Conservation (phyloP, 2,888 invertebrate species). For the Pachydiplax longipennis region DNA sequence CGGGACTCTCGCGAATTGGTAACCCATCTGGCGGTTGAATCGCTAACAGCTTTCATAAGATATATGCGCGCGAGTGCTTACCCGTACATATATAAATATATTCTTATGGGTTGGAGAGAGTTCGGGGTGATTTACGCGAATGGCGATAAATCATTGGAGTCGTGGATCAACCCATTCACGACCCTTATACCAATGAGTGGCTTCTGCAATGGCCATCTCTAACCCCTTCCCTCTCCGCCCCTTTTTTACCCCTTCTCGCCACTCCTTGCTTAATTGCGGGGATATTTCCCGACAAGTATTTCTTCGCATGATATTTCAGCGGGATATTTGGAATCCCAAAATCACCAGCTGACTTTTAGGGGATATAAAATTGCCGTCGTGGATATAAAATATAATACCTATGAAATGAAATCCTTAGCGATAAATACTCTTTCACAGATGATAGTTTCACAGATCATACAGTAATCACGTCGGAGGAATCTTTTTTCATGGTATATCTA, state of each 20-base stretch:
- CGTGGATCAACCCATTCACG: conserved; percentile 36
- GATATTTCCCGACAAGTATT: not conserved
- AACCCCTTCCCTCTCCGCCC: not conserved
- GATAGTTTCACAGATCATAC: no score
- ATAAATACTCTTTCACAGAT: no score
- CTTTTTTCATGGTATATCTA: no score
- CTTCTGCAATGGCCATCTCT: conserved; percentile 3
- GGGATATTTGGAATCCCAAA: no score
- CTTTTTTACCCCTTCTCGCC: not conserved
- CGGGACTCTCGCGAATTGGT: not conserved
- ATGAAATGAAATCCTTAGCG: no score
- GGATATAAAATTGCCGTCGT: no score
- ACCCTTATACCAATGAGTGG: conserved; percentile 38
- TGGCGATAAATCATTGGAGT: conserved; percentile 8
- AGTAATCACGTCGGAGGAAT: no score
- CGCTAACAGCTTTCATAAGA: conserved; percentile 6
- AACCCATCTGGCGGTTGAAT: conserved; percentile 14
- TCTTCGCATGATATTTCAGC: no score
- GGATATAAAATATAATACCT: no score
- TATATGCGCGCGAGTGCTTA: not conserved
- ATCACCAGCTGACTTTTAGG: no score
- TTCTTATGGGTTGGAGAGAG: not conserved
- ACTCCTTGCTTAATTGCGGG: not conserved
- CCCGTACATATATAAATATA: conserved; percentile 13
- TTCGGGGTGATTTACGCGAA: conserved; percentile 17